Conservation (phyloP, 37 sponge, comb jelly and placozoan genomes). For the Spongia lamella region DNA sequence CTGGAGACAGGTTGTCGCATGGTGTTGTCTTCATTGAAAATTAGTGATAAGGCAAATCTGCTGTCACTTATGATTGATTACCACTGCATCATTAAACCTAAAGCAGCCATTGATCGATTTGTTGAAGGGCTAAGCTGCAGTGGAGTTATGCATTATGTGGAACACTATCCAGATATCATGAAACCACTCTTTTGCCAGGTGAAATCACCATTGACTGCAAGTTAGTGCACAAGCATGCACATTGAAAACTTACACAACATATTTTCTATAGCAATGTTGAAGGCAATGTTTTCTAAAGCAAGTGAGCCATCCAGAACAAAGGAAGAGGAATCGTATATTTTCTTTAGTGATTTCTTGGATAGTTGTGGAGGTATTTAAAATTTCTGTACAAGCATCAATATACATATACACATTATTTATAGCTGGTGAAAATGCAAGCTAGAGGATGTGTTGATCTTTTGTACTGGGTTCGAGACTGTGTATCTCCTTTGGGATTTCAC, state of each 20-base stretch:
- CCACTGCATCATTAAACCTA: conserved; percentile 32
- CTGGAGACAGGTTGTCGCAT: conserved; percentile 20
- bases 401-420: background rate
- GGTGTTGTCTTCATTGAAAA: background rate
- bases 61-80: background rate
- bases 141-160: background rate
- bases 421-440: background rate
- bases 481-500: conserved; percentile 27
- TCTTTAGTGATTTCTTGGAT: conserved; percentile 45
- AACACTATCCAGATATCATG: conserved; percentile 1
- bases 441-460: conserved; percentile 33
- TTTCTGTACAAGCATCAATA: background rate
- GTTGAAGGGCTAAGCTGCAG: conserved; percentile 16
- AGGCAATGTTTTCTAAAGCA: background rate
- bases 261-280: background rate
- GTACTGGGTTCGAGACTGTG: conserved; percentile 15
- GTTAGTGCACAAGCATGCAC: background rate
- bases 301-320: background rate
- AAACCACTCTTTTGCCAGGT: conserved; percentile 22
- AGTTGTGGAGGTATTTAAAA: conserved; percentile 24
- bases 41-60: background rate
- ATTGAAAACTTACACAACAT: background rate
- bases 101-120: conserved; percentile 41
- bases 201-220: background rate
- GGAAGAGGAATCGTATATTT: conserved; percentile 18